Base-by-base conservation (phyloP, 2,113 vertebrate species). In the Tetrao urogallus region DNA sequence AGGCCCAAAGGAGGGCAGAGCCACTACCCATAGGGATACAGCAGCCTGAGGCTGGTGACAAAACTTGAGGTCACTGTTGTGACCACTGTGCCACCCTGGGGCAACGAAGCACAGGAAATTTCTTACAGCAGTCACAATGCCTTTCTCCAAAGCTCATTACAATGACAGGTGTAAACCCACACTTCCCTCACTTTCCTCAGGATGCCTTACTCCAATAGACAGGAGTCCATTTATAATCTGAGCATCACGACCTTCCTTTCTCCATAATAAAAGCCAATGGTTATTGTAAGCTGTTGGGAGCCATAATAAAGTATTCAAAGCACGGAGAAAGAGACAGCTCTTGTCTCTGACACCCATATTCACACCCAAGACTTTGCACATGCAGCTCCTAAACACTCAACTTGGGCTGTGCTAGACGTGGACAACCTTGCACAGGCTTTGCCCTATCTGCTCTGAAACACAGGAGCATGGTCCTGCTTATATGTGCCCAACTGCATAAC, bases 381-480 rank as follows among this genome's bases (percentile, higher is more conserved):
- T 34, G 30, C 57, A 25, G 10, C 36, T 36, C 28, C 57, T 57
- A 47, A 24, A 60, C 7, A 30, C 1, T 1, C 4, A 25, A 14
- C 12, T 43, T 34, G 56, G 78, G 57, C 34, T 74, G 20, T 64
- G 24, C 25, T 40, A 38, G 30, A 32, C 3, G 1, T 43, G 28
- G 25, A 28, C 8, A 38, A 56, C 5, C 24, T 82, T 0, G 0
- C 3, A 42, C 3, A 63, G 24, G 8, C 6, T 27, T 65, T 16
- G 4, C 28, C 10, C 42, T 47, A 3, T 11, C 48, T 64, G 5
- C 22, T 61, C 48, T 64, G 7, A 18, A 63, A 54, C 11, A 21
- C 27, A 40, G 9, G 24, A 34, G 6, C 24, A 3, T 9, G 20
- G 22, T 5, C 1, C 5, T 36, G 2, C 15, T 30, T 3, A 4